Base-by-base conservation (phyloP, 2,888 invertebrate genomes). In the Pammene aurita region DNA sequence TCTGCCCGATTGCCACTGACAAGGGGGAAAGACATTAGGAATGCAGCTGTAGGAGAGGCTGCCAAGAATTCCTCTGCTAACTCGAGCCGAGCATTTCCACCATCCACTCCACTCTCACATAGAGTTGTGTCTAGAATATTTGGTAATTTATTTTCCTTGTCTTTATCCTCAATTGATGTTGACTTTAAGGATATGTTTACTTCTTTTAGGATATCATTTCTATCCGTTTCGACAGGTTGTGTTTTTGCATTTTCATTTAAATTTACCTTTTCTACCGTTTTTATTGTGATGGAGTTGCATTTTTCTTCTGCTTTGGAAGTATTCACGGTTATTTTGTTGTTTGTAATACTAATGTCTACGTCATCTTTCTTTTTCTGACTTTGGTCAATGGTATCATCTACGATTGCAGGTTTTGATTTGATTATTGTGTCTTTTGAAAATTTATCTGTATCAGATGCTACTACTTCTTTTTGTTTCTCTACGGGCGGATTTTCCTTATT, bases 1-100 rank as follows among this genome's bases (percentile, higher is more conserved):
- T 93, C 93, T 41, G 92, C 93, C 75, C 93, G 85, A 71, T 92
- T 92, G 1, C 93, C 93, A 77, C 92, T 95, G 0, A 96, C 96
- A 58, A 96, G 84, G 0, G 96, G 96, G 78, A 96, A 96, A 1
- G 96, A 95, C 89, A 95, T 93, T 11, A 96, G 87, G 80, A 96
- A 96, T 1, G 96, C 96, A 13, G 96, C 96, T 2, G 96, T 96
- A 6, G 96, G 96, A 1, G 96, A 96, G 62, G 93, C 91, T 65
- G 93, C 93, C 73, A 92, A 76, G 77, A 92, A 89, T 71, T 92
- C 92, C 80, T 92, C 92, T 2, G 92, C 94, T 74, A 94, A 84
- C 80, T 94, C 94, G 74, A 94, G 88, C 38, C 94, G 88, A 58
- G 93, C 94, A 75, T 94, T 93, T 16, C 94, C 94, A 55, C 91